These are phyloP conservation scores for Phenganax stokvisi DNA, from an alignment of 92 coral and sea anemone genomes.

Conservation along the genomic window DNA sequence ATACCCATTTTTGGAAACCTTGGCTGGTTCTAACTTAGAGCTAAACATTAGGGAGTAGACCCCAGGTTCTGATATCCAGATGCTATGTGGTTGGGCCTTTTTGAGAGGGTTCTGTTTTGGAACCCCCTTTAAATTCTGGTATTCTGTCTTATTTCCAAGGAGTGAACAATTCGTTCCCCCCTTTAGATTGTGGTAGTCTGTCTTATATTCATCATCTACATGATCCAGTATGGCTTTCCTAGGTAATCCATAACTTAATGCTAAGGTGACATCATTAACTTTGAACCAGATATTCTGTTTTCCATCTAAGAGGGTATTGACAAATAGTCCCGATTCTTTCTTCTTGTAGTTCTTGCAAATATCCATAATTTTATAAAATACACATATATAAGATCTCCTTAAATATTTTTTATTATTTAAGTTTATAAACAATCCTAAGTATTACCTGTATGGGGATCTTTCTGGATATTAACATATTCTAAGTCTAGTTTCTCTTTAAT, in stretches of 20 bases:
- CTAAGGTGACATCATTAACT: slow-evolving; percentile 32
- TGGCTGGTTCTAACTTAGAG: too few relatives aligned
- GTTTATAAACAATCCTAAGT: too few relatives aligned
- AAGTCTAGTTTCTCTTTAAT: too few relatives aligned
- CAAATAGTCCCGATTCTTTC: slow-evolving; percentile 11
- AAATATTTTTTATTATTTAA: too few relatives aligned
- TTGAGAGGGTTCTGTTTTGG: background rate
- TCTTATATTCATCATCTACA: slow-evolving; percentile 24
- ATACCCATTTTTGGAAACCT: too few relatives aligned
- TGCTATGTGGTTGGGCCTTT: background rate
- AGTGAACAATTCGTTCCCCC: too few relatives aligned
- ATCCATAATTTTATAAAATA: background rate
- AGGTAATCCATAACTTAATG: slow-evolving; percentile 24
- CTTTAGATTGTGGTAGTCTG: background rate
- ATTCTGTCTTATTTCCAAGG: slow-evolving; percentile 3
- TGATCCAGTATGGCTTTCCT: slow-evolving; percentile 12
- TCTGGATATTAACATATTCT: too few relatives aligned
- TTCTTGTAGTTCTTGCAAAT: background rate
- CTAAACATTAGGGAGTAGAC: too few relatives aligned
- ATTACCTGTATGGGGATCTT: too few relatives aligned
- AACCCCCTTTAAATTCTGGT: background rate
- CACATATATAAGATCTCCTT: too few relatives aligned
- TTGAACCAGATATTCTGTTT: slow-evolving; percentile 32
- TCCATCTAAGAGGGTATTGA: slow-evolving; percentile 14
- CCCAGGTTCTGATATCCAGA: slow-evolving; percentile 15